Evolutionary conservation across 2,797 vertebrate genomes (phyloP), one percentile per base, ranked within the genome.

Genomic region (Ambastaia sidthimunki): DNA sequence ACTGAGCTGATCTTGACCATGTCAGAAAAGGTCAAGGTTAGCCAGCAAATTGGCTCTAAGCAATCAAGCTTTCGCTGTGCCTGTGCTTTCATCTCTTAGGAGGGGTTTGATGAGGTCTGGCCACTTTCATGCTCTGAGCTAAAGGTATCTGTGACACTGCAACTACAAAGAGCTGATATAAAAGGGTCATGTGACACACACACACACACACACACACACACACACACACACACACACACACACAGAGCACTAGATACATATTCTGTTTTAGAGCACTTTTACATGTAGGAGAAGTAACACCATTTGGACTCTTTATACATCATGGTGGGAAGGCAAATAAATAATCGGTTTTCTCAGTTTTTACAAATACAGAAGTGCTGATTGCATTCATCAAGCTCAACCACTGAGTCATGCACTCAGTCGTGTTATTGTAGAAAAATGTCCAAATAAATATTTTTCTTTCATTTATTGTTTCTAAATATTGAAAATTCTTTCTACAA

Each of bases 11-110:
- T 91, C 90, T 90, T 90, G 93, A 92, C 92, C 91, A 87, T 83
- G 85, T 59, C 48, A 75, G 74, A 83, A 90, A 93, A 93, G 93
- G 92, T 93, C 91, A 92, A 92, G 93, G 93, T 92, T 90, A 89
- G 86, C 75, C 59, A 7, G 84, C 86, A 92, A 91, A 91, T 92
- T 90, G 89, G 89, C 90, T 93, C 87, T 87, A 88, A 92, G 92
- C 91, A 90, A 92, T 92, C 90, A 89, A 89, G 84, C 86, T 87
- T 86, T 89, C 84, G 84, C 81, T 76, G 80, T 74, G 65, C 10
- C 7, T 7, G 12, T 67, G 37, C 71, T 78, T 80, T 84, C 84
- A 76, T 86, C 41, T 78, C 28, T 15, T 48, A 59, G 71, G 34
- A 52, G 37, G 21, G 48, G 78, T 69, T 25, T 77, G 66, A 74